Conservation (phyloP, 2,113 vertebrate genomes). For the Carassius auratus region DNA sequence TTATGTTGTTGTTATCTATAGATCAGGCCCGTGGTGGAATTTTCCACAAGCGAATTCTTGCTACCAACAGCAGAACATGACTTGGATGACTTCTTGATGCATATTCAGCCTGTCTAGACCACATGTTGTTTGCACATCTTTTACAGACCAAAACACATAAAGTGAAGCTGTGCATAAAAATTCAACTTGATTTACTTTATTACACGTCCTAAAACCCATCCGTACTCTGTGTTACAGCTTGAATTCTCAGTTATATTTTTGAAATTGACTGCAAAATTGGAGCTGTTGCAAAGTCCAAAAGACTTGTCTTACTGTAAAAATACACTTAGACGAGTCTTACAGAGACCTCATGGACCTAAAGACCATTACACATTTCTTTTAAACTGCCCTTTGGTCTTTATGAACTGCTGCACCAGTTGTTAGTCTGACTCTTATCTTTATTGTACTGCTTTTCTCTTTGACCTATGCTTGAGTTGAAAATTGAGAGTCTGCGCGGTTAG, state of each 20-base stretch:
- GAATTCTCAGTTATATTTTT: background rate
- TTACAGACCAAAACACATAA: background rate
- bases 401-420: background rate
- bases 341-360: background rate
- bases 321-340: background rate
- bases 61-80: background rate
- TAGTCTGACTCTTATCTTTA: conserved; percentile 25
- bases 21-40: conserved; percentile 59
- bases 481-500: background rate
- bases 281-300: conserved; percentile 3
- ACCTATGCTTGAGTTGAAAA: background rate
- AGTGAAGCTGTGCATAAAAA: conserved; percentile 24
- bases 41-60: conserved; percentile 61
- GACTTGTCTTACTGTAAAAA: background rate
- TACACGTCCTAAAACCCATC: background rate
- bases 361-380: background rate
- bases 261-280: conserved; percentile 2
- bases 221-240: background rate
- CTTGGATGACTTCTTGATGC: background rate
- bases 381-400: background rate
- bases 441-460: conserved; percentile 4
- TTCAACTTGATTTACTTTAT: background rate
- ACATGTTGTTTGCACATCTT: conserved; percentile 13
- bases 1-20: conserved; percentile 57
- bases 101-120: conserved; percentile 23